Conservation (phyloP, 2,888 invertebrate genomes). For the Ophion obscuratus region DNA sequence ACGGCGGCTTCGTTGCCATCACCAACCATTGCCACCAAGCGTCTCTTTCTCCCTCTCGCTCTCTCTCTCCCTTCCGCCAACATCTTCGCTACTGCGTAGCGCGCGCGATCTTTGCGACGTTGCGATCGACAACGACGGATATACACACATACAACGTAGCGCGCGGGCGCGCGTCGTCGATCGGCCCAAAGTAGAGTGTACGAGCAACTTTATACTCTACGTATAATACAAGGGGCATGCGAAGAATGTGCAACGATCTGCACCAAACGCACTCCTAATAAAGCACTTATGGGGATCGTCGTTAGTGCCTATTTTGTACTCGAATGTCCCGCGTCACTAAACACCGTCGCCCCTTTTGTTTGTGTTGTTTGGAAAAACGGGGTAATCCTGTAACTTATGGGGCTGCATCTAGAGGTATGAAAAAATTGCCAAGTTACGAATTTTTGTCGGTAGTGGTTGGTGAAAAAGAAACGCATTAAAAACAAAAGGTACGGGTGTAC, state of each 20-base stretch:
- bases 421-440: too few relatives aligned
- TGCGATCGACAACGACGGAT: slow-evolving; percentile 54
- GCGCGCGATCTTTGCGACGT: slow-evolving; percentile 54
- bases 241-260: slow-evolving; percentile 27
- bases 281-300: slow-evolving; percentile 40
- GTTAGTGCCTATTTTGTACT: slow-evolving; percentile 16
- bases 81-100: slow-evolving; percentile 35
- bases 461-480: too few relatives aligned
- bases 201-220: slow-evolving; percentile 21
- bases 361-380: background rate
- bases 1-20: slow-evolving; percentile 53
- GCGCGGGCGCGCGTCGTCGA: slow-evolving; percentile 7
- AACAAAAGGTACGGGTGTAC: too few relatives aligned
- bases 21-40: slow-evolving; percentile 54
- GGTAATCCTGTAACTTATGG: too few relatives aligned
- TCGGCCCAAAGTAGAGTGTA: slow-evolving; percentile 28
- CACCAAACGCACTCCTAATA: slow-evolving; percentile 48
- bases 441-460: too few relatives aligned
- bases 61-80: slow-evolving; percentile 25
- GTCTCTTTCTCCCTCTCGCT: slow-evolving; percentile 39
- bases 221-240: slow-evolving; percentile 20
- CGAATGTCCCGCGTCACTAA: slow-evolving; percentile 6
- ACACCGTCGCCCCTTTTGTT: background rate
- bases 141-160: slow-evolving; percentile 1
- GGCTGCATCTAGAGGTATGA: too few relatives aligned